Base-by-base conservation (phyloP, 2,888 invertebrate genomes). In the Tetanocera ferruginea region DNA sequence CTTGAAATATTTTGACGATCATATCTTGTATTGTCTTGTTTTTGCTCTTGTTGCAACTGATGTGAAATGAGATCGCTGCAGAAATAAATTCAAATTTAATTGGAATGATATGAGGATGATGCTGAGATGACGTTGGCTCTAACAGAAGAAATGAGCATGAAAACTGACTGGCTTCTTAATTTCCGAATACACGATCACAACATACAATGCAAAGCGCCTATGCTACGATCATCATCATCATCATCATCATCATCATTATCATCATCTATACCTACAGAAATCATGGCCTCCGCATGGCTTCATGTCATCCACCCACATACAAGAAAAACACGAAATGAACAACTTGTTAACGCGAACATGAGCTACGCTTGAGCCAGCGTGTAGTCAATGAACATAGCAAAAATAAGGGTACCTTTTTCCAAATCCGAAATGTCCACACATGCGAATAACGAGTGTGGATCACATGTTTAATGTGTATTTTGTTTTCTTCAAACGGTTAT, bases 31-130 rank as follows among this genome's bases (percentile, higher is more conserved):
- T 28, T 11, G 57, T 69, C 62, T 69, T 64, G 57, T 72, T 31
- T 25, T 72, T 66, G 37, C 37, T 80, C 73, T 70, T 67, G 69
- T 72, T 64, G 78, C 66, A 74, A 76, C 76, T 78, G 80, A 74
- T 78, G 76, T 64, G 74, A 79, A 79, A 80, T 78, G 79, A 82
- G 84, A 84, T 84, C 84, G 80, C 82, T 81, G 82, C 82, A 82
- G 83, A 87, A 86, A 86, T 88, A 88, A 86, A 88, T 88, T 87
- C 86, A 88, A 88, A 89, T 89, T 89, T 89, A 89, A 89, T 89
- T 89, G 89, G 89, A 87, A 87, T 84, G 85, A 87, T 86, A 86
- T 84, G 85, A 80, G 79, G 81, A 79, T 81, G 81, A 80, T 76
- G 80, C 52, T n/a, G 11, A 19, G 76, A 37, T 64, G 43, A 67